These are phyloP conservation scores for Cylas formicarius DNA, from an alignment of 1,140 invertebrate genomes.

Conservation along the genomic window DNA sequence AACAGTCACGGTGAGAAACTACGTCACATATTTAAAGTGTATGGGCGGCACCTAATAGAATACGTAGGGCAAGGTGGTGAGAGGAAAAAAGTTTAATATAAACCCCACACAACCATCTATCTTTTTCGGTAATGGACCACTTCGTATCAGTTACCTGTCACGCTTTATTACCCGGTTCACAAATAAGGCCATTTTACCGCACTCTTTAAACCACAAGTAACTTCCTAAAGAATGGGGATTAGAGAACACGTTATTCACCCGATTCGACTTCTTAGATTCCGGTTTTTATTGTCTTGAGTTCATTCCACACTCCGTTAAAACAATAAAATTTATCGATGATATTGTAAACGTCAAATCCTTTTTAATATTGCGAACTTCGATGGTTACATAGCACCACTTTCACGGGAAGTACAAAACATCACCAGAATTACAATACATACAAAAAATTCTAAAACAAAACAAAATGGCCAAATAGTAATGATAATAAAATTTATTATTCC, in stretches of 20 bases:
- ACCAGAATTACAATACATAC: no score
- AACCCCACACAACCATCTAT: constrained; percentile 22
- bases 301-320: constrained; percentile 1
- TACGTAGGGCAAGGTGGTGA: constrained; percentile 19
- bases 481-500: no score
- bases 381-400: no score
- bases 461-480: no score
- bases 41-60: constrained; percentile 19
- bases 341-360: no score
- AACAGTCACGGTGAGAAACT: constrained; percentile 16
- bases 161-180: constrained; percentile 23
- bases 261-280: no score
- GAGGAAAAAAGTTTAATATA: constrained; percentile 26
- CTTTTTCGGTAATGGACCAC: constrained; percentile 26
- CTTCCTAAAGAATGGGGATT: constrained; percentile 12
- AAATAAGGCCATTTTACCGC: constrained; percentile 24
- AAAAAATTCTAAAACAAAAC: no score
- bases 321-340: no score
- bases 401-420: no score
- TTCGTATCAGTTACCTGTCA: constrained; percentile 26
- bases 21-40: constrained; percentile 20
- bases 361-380: no score
- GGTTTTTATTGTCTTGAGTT: constrained; percentile 9
- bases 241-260: constrained; percentile 1
- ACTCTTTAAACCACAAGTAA: constrained; percentile 22